Evolutionary conservation across 2,797 vertebrate genomes (phyloP), one percentile per base, ranked within the genome.

Genomic region (Halcyon leucocephala): DNA sequence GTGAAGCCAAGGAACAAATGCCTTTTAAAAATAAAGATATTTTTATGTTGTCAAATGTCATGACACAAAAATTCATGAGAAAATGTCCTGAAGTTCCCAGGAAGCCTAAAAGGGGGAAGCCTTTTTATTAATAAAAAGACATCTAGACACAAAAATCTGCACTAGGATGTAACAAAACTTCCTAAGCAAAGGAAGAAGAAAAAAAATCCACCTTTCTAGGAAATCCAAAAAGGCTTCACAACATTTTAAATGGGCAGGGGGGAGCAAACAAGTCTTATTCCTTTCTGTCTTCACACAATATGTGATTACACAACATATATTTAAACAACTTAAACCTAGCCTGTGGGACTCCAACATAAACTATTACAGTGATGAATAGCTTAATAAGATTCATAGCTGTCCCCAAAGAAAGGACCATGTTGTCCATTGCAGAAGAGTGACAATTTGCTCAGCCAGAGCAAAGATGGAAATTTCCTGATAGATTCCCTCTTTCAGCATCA

Each of bases 31-130:
- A 28, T 7, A 42, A 42, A 18, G 42, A 51, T 65, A 28, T 61
- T 94, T 85, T 52, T 10, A 37, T 54, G 11, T 58, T 88, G 73
- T 94, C 83, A 88, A 85, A 91, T 94, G 85, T 95, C 93, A 96
- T 54, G 57, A 82, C 51, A 95, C 51, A 93, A 84, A 94, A 94
- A 95, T 92, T 90, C 71, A 64, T 93, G 93, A 93, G 95, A 95
- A 97, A 95, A 92, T 92, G 85, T 71, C 61, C 94, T 93, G 64
- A 46, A 84, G 71, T 91, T 96, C 79, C 76, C 92, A 89, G 61
- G 49, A 96, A 95, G 15, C 51, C 25, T 89, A 78, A 67, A 77
- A 65, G 20, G 25, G 37, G 72, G 66, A 87, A 80, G 29, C 42
- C n/a, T 94, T 57, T 69, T 80, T 83, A 66, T 87, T 80, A 93